Conservation (phyloP, 2,797 vertebrate genomes). For the Tenualosa ilisha region DNA sequence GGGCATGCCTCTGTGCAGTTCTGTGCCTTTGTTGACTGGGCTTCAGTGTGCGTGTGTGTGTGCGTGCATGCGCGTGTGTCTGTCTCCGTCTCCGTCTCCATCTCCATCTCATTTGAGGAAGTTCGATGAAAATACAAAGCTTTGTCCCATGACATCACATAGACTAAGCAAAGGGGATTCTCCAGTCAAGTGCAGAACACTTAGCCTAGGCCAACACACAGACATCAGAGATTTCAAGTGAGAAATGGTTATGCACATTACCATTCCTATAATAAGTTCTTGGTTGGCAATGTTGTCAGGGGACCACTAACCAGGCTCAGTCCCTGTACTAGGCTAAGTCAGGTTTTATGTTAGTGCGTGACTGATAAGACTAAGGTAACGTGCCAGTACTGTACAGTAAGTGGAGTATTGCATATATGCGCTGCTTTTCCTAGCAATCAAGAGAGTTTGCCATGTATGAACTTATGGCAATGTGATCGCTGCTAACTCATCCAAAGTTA, state of each 20-base stretch:
- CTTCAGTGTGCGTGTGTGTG: neutral
- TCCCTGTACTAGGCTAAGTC: neutral
- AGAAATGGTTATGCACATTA: neutral
- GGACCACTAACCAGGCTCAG: neutral
- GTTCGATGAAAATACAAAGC: neutral
- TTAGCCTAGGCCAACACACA: neutral
- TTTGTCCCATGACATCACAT: neutral
- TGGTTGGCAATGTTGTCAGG: neutral
- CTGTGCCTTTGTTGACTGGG: neutral
- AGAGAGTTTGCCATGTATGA: neutral
- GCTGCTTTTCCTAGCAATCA: neutral
- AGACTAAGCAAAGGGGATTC: neutral
- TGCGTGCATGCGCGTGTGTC: neutral
- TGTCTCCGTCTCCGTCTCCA: neutral
- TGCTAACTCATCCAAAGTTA: neutral
- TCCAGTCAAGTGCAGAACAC: constrained; percentile 6
- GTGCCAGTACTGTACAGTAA: neutral
- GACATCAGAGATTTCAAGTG: neutral
- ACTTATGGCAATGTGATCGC: neutral
- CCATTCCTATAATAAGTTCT: neutral
- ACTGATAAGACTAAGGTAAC: neutral
- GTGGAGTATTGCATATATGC: too few species aligned
- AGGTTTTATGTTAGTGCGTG: neutral
- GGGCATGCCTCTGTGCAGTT: neutral
- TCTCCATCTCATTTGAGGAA: constrained; percentile 2